Evolutionary conservation across 2,888 invertebrate species (phyloP).

Genomic region (Frankliniella fusca): DNA sequence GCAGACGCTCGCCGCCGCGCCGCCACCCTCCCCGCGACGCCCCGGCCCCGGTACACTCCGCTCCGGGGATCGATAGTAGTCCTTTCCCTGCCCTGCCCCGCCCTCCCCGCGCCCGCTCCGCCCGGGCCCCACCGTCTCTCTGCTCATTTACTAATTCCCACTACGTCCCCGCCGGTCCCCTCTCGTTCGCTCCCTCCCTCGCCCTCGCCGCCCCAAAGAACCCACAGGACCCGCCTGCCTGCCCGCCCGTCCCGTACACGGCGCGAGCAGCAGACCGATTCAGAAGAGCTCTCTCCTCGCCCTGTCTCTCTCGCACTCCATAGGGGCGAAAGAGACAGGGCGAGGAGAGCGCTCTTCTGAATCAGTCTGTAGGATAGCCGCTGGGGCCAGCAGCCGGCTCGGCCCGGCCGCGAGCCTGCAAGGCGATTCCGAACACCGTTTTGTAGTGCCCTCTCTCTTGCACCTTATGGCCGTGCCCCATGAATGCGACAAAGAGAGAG

Average conservation of each 20-base stretch:
- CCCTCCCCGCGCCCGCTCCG: constrained; percentile 27
- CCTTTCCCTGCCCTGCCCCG: constrained; percentile 26
- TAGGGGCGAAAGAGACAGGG: no score
- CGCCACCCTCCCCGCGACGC: constrained; percentile 33
- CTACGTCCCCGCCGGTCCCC: not conserved
- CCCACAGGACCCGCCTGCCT: no score
- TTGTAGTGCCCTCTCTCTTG: no score
- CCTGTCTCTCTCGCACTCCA: no score
- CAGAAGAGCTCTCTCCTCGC: no score
- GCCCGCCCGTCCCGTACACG: no score
- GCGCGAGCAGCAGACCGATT: no score
- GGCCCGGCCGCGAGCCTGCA: not conserved
- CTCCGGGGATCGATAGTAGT: not conserved
- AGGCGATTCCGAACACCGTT: no score
- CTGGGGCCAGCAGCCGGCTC: not conserved
- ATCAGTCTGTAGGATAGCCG: not conserved
- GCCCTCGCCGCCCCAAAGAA: not conserved
- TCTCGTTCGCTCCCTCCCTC: not conserved
- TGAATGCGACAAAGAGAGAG: no score
- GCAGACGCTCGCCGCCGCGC: constrained; percentile 36
- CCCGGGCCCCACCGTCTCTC: constrained; percentile 26
- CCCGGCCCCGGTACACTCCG: constrained; percentile 27
- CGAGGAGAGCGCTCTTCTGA: not conserved
- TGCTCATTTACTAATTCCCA: constrained; percentile 18
- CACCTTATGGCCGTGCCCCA: no score